Evolutionary conservation across 2,888 invertebrate species (phyloP).

Genomic region (Eremobia ochroleuca): DNA sequence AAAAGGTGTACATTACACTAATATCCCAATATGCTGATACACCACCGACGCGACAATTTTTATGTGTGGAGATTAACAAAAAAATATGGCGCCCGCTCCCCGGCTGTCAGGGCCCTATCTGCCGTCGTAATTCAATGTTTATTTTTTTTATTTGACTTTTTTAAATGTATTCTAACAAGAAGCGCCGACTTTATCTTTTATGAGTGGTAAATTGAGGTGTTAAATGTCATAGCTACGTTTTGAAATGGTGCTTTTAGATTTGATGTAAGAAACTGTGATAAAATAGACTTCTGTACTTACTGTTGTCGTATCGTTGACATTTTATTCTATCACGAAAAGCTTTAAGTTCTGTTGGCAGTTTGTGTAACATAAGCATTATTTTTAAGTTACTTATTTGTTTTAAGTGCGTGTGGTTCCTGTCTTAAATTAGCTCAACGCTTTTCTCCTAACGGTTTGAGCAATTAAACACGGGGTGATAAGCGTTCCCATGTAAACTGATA

Average conservation of each 20-base stretch:
- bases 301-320: slow-evolving; percentile 29
- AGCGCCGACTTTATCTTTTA: slow-evolving; percentile 78
- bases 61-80: slow-evolving; percentile 75
- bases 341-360: slow-evolving; percentile 18
- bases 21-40: slow-evolving; percentile 74
- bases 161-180: slow-evolving; percentile 71
- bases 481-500: slow-evolving; percentile 16
- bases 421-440: slow-evolving; percentile 17
- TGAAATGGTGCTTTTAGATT: slow-evolving; percentile 63
- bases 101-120: slow-evolving; percentile 80
- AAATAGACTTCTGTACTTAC: slow-evolving; percentile 58
- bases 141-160: slow-evolving; percentile 77
- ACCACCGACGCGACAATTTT: slow-evolving; percentile 72
- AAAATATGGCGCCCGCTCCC: slow-evolving; percentile 73
- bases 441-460: slow-evolving; percentile 26
- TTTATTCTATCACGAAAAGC: slow-evolving; percentile 25
- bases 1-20: slow-evolving; percentile 69
- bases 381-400: slow-evolving; percentile 13
- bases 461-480: slow-evolving; percentile 29
- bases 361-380: slow-evolving; percentile 12
- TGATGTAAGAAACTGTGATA: slow-evolving; percentile 51
- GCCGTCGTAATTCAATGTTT: slow-evolving; percentile 79
- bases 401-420: slow-evolving; percentile 12
- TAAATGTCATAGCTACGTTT: slow-evolving; percentile 69
- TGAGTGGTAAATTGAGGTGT: slow-evolving; percentile 81